These are phyloP conservation scores for Garrulus glandarius DNA, from an alignment of 2,797 vertebrate genomes.

Conservation along the genomic window DNA sequence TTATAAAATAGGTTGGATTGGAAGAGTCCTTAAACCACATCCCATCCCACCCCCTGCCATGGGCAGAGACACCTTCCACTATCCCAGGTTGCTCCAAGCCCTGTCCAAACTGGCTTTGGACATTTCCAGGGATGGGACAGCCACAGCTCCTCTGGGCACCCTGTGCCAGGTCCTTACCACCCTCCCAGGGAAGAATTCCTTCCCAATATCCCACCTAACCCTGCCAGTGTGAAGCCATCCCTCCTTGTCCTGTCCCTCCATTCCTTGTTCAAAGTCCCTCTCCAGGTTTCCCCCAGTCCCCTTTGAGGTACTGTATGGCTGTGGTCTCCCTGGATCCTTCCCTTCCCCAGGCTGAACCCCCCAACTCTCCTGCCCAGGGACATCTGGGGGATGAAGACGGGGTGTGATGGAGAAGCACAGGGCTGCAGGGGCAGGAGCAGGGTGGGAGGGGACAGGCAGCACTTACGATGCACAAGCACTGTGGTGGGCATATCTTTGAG, in stretches of 20 bases:
- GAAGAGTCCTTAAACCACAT: background rate
- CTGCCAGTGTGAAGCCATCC: background rate
- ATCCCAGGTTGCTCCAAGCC: background rate
- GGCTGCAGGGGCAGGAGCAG: background rate
- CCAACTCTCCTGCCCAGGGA: background rate
- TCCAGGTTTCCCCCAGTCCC: background rate
- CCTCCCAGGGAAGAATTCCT: background rate
- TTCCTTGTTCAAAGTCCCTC: background rate
- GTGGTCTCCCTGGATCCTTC: background rate
- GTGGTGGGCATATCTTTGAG: rapidly evolving
- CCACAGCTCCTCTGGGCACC: background rate
- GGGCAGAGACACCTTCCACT: background rate
- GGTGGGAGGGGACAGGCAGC: background rate
- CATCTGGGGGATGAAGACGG: background rate
- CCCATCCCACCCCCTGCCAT: background rate
- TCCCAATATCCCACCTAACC: background rate
- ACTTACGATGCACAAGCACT: rapidly evolving
- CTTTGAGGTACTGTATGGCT: background rate
- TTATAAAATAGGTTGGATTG: background rate
- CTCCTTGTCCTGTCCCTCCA: background rate
- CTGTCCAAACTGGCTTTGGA: background rate
- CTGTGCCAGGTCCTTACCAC: background rate
- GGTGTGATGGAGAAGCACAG: background rate
- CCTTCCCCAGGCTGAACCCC: background rate
- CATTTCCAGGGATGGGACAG: background rate